Conservation (phyloP, 2,888 invertebrate genomes). For the Pediacus dermestoides region DNA sequence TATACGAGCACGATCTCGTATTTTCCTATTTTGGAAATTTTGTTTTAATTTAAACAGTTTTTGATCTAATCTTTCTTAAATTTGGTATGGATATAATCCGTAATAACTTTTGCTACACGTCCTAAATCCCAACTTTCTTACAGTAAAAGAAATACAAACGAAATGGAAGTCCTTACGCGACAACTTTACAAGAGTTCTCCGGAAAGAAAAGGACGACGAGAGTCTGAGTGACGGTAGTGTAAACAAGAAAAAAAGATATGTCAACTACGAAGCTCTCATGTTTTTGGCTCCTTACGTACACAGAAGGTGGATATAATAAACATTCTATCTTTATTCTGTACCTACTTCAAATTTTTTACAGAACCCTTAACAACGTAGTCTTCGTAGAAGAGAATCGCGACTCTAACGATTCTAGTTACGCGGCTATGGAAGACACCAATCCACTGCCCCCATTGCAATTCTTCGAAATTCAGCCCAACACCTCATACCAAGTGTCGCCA, state of each 20-base stretch:
- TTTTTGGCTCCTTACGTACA: constrained; percentile 30
- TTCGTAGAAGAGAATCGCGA: constrained; percentile 26
- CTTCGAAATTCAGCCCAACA: constrained; percentile 25
- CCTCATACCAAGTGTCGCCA: constrained; percentile 5
- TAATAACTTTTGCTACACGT: too few relatives aligned
- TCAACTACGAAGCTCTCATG: constrained; percentile 32
- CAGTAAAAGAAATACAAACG: constrained; percentile 36
- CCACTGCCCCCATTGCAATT: constrained; percentile 21
- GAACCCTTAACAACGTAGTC: constrained; percentile 6
- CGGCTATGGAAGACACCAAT: constrained; percentile 14
- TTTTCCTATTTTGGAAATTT: too few relatives aligned
- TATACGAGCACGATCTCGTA: too few relatives aligned
- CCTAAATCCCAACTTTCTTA: too few relatives aligned
- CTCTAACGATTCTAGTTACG: constrained; percentile 17
- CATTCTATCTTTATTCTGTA: too few relatives aligned
- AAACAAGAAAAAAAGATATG: constrained; percentile 29
- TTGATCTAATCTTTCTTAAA: too few relatives aligned
- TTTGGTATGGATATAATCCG: too few relatives aligned
- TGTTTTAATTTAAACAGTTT: too few relatives aligned
- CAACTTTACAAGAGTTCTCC: constrained; percentile 31
- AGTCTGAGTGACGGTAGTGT: constrained; percentile 15
- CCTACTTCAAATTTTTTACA: not conserved
- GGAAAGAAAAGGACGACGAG: constrained; percentile 31
- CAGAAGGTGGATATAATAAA: constrained; percentile 24
- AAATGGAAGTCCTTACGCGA: constrained; percentile 40